A percentile compares a stretch with the other conserved stretches of the same genome.
Conservation (phyloP, 2,888 invertebrate genomes). For the Patella caerulea region DNA sequence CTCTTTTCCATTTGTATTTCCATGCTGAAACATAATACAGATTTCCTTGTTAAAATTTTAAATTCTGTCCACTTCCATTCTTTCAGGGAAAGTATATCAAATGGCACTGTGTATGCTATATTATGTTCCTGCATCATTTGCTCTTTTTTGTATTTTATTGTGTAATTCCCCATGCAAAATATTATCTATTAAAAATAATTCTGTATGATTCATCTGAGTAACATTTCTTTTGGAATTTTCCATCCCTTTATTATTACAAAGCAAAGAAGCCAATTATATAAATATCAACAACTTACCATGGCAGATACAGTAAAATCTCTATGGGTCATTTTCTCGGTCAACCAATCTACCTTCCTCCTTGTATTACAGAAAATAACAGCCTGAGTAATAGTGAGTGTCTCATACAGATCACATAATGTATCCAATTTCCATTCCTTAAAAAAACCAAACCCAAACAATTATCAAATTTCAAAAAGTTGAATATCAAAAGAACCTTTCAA, state of each 20-base stretch:
- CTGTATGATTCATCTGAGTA: too few relatives aligned
- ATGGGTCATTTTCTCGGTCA: slow-evolving; percentile 94
- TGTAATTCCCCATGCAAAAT: too few relatives aligned
- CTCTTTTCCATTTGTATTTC: slow-evolving; percentile 99
- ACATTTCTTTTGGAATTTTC: too few relatives aligned
- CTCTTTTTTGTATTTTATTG: too few relatives aligned
- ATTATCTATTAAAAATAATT: too few relatives aligned
- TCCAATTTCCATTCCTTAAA: slow-evolving; percentile 75
- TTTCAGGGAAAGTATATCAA: too few relatives aligned
- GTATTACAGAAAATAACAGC: slow-evolving; percentile 99
- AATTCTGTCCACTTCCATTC: not conserved
- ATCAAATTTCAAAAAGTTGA: too few relatives aligned
- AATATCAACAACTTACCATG: slow-evolving; percentile 76
- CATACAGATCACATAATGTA: slow-evolving; percentile 97
- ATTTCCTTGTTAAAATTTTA: not conserved
- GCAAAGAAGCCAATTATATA: too few relatives aligned
- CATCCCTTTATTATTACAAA: too few relatives aligned
- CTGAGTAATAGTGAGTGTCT: slow-evolving; percentile 98
- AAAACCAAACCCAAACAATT: not conserved
- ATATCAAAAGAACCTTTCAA: too few relatives aligned
- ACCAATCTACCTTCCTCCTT: slow-evolving; percentile 98
- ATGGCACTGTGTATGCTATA: too few relatives aligned
- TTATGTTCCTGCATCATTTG: too few relatives aligned
- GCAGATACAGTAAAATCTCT: slow-evolving; percentile 98
- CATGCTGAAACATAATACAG: slow-evolving; percentile 79